Evolutionary conservation across 1,140 invertebrate genomes (phyloP), one percentile per base, ranked within the genome.

Genomic region (Saxidomus purpurata): DNA sequence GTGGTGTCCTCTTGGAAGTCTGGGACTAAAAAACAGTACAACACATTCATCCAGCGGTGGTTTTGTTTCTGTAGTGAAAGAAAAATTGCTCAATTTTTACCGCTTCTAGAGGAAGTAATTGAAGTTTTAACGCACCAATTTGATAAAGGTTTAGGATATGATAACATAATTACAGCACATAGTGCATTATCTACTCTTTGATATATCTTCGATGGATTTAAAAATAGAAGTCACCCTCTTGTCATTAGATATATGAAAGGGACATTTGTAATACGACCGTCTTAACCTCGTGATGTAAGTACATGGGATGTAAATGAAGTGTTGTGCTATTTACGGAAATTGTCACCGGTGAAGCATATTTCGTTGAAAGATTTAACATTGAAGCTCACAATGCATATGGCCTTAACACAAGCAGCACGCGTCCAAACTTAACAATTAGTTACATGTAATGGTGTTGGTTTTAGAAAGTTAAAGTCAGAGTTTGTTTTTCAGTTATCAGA

Each of bases 231-330:
- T 28, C 63, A 89, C 36, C 2, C 17, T 55, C 69, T 89, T n/a
- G 59, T 90, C 22, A 59, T 17, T 19, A 55, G 85, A 80, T 84
- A 83, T 47, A 74, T 89, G 83, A 74, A 80, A 83, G 89, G 90
- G 6, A 38, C 87, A 3, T 91, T 77, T 71, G 80, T 63, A 47
- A 47, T 47, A 17, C 84, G 76, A 81, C 90, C 86, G 0, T 61
- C 80, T 8, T 25, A 77, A 38, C 81, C 81, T n/a, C 61, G 40
- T 47, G 88, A 89, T 69, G 40, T 25, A 19, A 17, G 3, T 8
- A 83, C 40, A 17, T 90, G 81, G 86, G 67, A 90, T 89, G 81
- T 88, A 4, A 52, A 55, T n/a, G 3, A 34, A 28, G 90, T 89
- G 19, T 76, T 91, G 28, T 28, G 4, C 31, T 87, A 87, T 71